Evolutionary conservation across 2,113 vertebrate genomes (phyloP), one percentile per base, ranked within the genome.

Genomic region (Dendrocopos noguchii): DNA sequence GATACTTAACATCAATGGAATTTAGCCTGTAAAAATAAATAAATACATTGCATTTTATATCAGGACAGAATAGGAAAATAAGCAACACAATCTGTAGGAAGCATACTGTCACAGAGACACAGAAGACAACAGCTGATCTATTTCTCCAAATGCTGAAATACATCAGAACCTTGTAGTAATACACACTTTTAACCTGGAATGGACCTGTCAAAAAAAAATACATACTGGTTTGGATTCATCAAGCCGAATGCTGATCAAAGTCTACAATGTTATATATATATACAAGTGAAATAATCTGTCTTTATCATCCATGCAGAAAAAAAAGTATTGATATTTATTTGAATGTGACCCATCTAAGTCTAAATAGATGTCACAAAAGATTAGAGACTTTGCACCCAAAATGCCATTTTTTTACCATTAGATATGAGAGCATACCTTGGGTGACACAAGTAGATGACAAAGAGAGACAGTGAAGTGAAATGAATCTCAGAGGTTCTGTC

Each of bases 1-100:
- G 99, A 96, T 99, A 99, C 93, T 99, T 99, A 56, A 99, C 98
- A 92, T 99, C 99, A 53, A 99, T 98, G 55, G 99, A 99, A 97
- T 99, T 99, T 39, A 99, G 84, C 84, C 99, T 99, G 97, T 21
- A 95, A 80, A 93, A 88, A 70, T 13, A 68, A 57, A 31, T 12
- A 81, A 33, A 77, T 11, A 33, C 20, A 46, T 2, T 13, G 1
- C 2, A 52, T 79, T 84, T 95, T 36, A 59, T 22, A 56, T 36
- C 7, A 87, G 84, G 84, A 80, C 14, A 46, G 3, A 66, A 42
- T 12, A 42, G 34, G 19, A 78, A 88, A 83, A 80, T 15, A 72
- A 3, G 5, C 24, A 92, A 56, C 22, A 66, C 6, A 60, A 52
- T 76, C n/a, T 72, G 27, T 19, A 84, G 20, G 27, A 82, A 72